These are phyloP conservation scores for Macrophya alboannulata DNA, from an alignment of 2,888 invertebrate species.

Conservation along the genomic window DNA sequence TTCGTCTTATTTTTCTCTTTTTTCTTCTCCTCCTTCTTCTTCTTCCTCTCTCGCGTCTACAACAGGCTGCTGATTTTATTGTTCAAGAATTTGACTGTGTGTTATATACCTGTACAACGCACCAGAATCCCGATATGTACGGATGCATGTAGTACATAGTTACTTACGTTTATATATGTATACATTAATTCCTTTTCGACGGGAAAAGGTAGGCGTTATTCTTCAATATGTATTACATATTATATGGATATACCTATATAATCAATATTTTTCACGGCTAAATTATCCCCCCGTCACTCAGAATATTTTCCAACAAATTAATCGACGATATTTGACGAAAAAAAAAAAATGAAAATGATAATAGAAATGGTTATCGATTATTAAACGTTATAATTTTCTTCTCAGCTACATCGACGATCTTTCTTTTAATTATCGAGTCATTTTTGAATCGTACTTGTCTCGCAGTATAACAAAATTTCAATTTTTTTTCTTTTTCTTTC, in stretches of 20 bases:
- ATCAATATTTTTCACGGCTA: not conserved
- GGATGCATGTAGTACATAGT: not conserved
- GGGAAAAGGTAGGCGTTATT: not conserved
- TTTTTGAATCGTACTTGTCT: no score
- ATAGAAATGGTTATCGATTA: not conserved
- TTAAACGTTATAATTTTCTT: not conserved
- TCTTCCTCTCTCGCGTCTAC: not conserved
- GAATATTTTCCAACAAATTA: not conserved
- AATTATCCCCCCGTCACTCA: conserved; percentile 7
- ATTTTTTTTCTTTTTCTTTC: not conserved
- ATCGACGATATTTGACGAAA: not conserved
- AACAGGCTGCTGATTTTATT: not conserved
- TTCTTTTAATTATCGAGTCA: no score
- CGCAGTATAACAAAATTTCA: not conserved
- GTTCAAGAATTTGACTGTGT: not conserved
- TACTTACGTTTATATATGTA: not conserved
- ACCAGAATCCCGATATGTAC: not conserved
- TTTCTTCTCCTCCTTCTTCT: not conserved
- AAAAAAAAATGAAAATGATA: not conserved
- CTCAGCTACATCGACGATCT: not conserved
- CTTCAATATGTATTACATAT: not conserved
- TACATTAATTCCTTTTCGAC: not conserved
- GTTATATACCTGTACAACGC: not conserved
- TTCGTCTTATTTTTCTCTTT: no score
- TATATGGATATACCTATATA: not conserved